These are phyloP conservation scores for Actenoides lindsayi DNA, from an alignment of 2,113 vertebrate species.

Conservation along the genomic window DNA sequence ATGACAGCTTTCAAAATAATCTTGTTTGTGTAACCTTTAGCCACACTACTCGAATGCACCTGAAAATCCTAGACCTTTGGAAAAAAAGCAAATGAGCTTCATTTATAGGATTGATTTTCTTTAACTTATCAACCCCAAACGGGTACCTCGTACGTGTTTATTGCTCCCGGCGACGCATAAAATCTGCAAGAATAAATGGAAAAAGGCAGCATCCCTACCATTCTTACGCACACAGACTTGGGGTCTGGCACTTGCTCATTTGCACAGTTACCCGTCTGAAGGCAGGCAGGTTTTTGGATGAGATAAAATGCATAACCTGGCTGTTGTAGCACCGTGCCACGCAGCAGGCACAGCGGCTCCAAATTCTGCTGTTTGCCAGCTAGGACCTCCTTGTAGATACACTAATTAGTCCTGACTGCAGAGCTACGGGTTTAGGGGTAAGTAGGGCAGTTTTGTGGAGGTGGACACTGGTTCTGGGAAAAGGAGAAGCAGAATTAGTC, in stretches of 20 bases:
- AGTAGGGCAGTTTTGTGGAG: neutral
- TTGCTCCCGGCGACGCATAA: neutral
- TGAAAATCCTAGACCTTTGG: neutral
- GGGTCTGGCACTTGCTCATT: neutral
- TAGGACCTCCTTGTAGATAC: neutral
- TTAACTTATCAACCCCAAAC: neutral
- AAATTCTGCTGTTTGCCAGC: neutral
- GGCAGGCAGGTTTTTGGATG: neutral
- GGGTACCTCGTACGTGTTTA: neutral
- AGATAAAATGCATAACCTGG: neutral
- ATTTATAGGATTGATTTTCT: neutral
- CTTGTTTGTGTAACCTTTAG: neutral
- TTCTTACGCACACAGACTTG: neutral
- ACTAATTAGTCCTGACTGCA: neutral
- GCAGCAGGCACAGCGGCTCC: neutral
- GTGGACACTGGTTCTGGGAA: neutral
- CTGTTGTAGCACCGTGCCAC: neutral
- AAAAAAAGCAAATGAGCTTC: neutral
- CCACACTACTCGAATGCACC: neutral
- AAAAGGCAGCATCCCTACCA: neutral
- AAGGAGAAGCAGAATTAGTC: neutral
- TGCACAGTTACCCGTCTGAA: neutral
- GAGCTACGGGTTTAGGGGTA: neutral
- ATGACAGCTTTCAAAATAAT: neutral
- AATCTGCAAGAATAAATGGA: neutral